A percentile compares a stretch with the other conserved stretches of the same genome.
Evolutionary conservation across 2,888 invertebrate species (phyloP).

Genomic region (Tetanocera ferruginea): DNA sequence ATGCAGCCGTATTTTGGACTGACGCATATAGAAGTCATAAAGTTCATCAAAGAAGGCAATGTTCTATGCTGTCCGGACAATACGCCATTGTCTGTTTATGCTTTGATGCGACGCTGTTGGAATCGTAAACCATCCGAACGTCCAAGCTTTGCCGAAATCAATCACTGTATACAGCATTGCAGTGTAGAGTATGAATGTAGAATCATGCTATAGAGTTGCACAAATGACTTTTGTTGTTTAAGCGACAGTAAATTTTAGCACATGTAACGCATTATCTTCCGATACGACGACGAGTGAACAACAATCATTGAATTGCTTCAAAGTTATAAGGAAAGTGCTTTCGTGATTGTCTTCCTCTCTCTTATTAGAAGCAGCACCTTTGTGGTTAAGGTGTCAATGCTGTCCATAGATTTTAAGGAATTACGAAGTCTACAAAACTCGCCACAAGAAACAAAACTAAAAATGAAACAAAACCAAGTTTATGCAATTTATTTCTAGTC

Average conservation of each 20-base stretch:
- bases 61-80: constrained; percentile 92
- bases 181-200: constrained; percentile 68
- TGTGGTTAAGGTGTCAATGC: neutral
- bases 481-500: constrained; percentile 9
- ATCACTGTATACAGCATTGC: constrained; percentile 83
- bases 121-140: constrained; percentile 86
- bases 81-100: constrained; percentile 87
- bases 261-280: neutral
- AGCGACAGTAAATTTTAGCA: neutral
- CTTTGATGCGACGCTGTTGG: constrained; percentile 96
- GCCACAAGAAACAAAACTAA: neutral
- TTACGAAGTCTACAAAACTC: neutral
- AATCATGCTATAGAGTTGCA: constrained; percentile 59
- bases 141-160: constrained; percentile 87
- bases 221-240: neutral
- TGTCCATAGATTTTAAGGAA: neutral
- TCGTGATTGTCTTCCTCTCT: neutral
- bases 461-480: neutral
- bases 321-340: neutral
- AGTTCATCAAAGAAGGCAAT: constrained; percentile 93
- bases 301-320: neutral
- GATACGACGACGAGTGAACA: neutral
- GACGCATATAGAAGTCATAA: constrained; percentile 97
- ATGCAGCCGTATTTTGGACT: constrained; percentile 97
- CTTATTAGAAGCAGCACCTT: too few relatives aligned